phyloP scores from a whole-genome alignment of 2,113 vertebrate species.

The Sylvietta virens region DNA sequence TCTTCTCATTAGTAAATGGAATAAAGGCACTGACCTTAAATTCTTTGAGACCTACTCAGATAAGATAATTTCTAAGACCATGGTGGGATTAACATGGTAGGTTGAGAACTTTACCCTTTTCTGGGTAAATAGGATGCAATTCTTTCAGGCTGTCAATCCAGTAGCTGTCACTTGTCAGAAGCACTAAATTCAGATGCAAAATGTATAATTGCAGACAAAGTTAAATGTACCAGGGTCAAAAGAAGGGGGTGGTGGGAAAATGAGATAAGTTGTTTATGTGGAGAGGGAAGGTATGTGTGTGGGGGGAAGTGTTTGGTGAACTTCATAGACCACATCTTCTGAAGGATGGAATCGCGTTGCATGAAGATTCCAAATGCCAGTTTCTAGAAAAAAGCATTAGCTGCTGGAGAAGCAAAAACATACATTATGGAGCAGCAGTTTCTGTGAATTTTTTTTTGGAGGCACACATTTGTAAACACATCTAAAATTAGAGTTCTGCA shows the following conservation, averaged over 20 bases:
- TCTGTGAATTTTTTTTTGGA: slow-evolving; percentile 5
- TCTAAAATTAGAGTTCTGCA: slow-evolving; percentile 74
- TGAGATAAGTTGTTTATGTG: neutral
- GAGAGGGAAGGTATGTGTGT: neutral
- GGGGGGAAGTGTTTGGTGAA: neutral
- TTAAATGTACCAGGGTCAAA: slow-evolving; percentile 11
- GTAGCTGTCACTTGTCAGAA: slow-evolving; percentile 40
- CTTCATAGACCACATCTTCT: neutral
- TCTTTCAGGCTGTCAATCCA: slow-evolving; percentile 39
- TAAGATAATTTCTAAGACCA: neutral
- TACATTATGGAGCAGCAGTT: slow-evolving; percentile 55
- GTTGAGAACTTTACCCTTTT: neutral
- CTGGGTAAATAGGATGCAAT: slow-evolving; percentile 35
- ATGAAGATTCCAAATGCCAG: slow-evolving; percentile 62
- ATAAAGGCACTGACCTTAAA: neutral
- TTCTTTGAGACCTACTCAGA: neutral
- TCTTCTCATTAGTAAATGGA: neutral
- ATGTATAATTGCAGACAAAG: neutral
- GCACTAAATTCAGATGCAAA: slow-evolving; percentile 32
- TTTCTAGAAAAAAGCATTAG: slow-evolving; percentile 63
- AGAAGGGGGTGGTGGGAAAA: slow-evolving; percentile 13
- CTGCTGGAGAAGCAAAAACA: slow-evolving; percentile 56
- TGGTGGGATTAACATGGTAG: neutral
- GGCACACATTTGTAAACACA: slow-evolving; percentile 69
- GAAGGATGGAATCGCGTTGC: neutral